phyloP scores from a whole-genome alignment of 35 echinoderm and acorn worm species.

The Holothuria glaberrima region DNA sequence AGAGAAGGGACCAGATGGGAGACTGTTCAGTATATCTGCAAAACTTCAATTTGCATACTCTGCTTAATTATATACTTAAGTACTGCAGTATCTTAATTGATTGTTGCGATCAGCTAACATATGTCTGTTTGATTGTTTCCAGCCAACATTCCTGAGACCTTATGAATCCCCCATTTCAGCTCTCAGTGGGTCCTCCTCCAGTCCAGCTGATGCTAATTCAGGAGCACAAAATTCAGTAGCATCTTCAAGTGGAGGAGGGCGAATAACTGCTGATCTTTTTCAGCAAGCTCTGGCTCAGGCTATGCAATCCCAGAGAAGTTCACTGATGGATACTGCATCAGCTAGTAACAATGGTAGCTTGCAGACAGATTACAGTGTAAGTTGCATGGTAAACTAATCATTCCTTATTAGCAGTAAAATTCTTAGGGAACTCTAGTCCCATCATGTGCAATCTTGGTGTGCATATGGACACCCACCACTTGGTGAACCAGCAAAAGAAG shows the following conservation, averaged over 20 bases:
- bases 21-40: too few relatives aligned
- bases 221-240: not conserved
- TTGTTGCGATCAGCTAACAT: too few relatives aligned
- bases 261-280: not conserved
- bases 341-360: not conserved
- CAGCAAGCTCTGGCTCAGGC: conserved; percentile 39
- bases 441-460: too few relatives aligned
- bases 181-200: not conserved
- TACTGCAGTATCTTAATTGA: too few relatives aligned
- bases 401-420: too few relatives aligned
- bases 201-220: not conserved
- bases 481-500: too few relatives aligned
- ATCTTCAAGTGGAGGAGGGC: not conserved
- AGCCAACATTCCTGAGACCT: conserved; percentile 2
- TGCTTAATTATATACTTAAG: too few relatives aligned
- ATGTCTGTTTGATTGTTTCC: not conserved
- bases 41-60: too few relatives aligned
- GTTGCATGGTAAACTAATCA: too few relatives aligned
- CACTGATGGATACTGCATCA: not conserved
- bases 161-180: not conserved
- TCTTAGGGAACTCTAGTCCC: too few relatives aligned
- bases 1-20: too few relatives aligned
- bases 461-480: too few relatives aligned
- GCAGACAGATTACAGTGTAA: conserved; percentile 13
- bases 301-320: not conserved